These are phyloP conservation scores for Tylochromis polylepis DNA, from an alignment of 2,113 vertebrate genomes.

Conservation along the genomic window DNA sequence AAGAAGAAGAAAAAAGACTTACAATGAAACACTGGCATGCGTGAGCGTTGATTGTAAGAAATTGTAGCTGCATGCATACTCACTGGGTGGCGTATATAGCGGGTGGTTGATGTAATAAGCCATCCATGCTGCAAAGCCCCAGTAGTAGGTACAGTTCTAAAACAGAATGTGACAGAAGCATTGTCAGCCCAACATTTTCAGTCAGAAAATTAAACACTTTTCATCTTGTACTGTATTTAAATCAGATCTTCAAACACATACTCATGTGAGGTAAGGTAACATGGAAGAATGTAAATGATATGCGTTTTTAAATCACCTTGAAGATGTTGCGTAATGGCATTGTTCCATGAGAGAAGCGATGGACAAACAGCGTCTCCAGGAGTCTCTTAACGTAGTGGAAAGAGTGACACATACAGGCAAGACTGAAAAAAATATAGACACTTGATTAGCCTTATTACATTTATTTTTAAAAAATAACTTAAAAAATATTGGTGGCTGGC, in stretches of 20 bases:
- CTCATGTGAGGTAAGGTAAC: background rate
- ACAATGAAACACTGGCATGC: background rate
- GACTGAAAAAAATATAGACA: slow-evolving; percentile 58
- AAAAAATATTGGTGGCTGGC: background rate
- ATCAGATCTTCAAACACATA: background rate
- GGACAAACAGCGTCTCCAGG: slow-evolving; percentile 89
- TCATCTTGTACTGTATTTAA: background rate
- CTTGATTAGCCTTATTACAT: background rate
- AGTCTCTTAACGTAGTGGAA: slow-evolving; percentile 90
- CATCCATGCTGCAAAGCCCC: slow-evolving; percentile 95
- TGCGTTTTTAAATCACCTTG: slow-evolving; percentile 72
- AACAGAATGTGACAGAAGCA: background rate
- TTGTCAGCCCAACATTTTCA: background rate
- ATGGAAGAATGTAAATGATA: background rate
- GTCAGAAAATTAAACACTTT: background rate
- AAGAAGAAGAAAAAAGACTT: background rate
- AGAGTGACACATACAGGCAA: slow-evolving; percentile 89
- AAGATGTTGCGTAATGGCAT: slow-evolving; percentile 92
- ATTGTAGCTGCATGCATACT: slow-evolving; percentile 52
- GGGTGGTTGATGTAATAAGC: slow-evolving; percentile 95
- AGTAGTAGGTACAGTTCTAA: slow-evolving; percentile 92
- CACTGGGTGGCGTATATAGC: slow-evolving; percentile 87
- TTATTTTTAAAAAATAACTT: background rate
- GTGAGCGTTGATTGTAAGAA: background rate
- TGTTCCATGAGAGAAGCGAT: slow-evolving; percentile 90